Evolutionary conservation across 2,888 invertebrate genomes (phyloP), one percentile per base, ranked within the genome.

Genomic region (Eupithecia exiguata): DNA sequence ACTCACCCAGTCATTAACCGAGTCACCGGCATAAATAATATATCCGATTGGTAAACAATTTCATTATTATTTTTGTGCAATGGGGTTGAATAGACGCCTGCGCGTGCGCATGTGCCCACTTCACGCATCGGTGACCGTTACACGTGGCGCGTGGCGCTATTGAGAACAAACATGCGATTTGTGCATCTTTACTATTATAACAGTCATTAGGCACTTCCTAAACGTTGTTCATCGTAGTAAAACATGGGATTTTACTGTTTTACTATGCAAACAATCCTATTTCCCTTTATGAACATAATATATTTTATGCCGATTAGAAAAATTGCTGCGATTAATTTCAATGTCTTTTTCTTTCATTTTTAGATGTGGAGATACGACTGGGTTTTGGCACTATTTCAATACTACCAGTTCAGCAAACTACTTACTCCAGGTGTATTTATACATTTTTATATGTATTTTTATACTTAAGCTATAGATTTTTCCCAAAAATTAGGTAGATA

Each of bases 61-160:
- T 66, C 12, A n/a, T 30, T 16, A 58, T 70, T 71, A 68, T 68
- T 65, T 71, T 69, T 71, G 71, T 74, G 71, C 74, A 74, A 71
- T 74, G 66, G 71, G 74, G 74, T 71, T 71, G 74, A 71, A 74
- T 53, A 30, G 18, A 40, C 38, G 70, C 68, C 46, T 58, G 74
- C 70, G 70, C 68, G 58, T 58, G 74, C 70, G 66, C 67, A 30
- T 38, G 40, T 76, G 78, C 75, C 73, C 74, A 74, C 80, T 77
- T 76, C 77, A 79, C 70, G 80, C 76, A 53, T 67, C 74, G 71
- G 30, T 71, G 80, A 76, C 65, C 75, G 74, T 73, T 79, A 75
- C 74, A 77, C 77, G 77, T 76, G 78, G 77, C 76, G 71, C 70
- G 78, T 74, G 73, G 73, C 68, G 46, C 75, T 40, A 69, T 67